These are phyloP conservation scores for Hypomecis atomaria DNA, from an alignment of 2,888 invertebrate species.

Conservation along the genomic window DNA sequence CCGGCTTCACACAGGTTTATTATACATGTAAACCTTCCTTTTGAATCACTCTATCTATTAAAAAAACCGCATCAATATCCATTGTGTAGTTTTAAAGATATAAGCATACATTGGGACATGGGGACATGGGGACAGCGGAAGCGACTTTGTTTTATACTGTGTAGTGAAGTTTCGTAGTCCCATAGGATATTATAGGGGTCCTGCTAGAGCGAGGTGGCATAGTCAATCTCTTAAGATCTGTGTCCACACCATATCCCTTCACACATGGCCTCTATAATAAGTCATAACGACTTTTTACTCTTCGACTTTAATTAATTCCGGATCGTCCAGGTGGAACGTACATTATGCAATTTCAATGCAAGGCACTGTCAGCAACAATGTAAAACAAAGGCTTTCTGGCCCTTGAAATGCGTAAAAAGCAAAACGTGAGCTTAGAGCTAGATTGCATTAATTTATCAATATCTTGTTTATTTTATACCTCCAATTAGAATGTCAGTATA, in stretches of 20 bases:
- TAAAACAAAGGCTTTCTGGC: neutral
- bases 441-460: neutral
- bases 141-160: too few species aligned
- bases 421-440: neutral
- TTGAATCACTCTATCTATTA: too few species aligned
- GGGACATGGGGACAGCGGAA: too few species aligned
- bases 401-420: neutral
- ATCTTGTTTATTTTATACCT: neutral
- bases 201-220: too few species aligned
- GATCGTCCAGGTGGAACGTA: constrained; percentile 20
- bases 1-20: too few species aligned
- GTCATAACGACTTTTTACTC: constrained; percentile 7
- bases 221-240: too few species aligned
- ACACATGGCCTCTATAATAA: constrained; percentile 18
- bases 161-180: too few species aligned
- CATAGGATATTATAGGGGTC: too few species aligned
- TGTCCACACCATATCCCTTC: neutral
- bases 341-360: constrained; percentile 35
- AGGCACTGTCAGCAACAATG: neutral
- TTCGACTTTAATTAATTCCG: constrained; percentile 21
- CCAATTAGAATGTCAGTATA: neutral
- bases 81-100: too few species aligned
- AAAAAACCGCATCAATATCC: too few species aligned
- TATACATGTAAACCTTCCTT: too few species aligned
- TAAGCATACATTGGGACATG: too few species aligned